Conservation (phyloP, 2,113 vertebrate genomes). For the Lampris incognitus region DNA sequence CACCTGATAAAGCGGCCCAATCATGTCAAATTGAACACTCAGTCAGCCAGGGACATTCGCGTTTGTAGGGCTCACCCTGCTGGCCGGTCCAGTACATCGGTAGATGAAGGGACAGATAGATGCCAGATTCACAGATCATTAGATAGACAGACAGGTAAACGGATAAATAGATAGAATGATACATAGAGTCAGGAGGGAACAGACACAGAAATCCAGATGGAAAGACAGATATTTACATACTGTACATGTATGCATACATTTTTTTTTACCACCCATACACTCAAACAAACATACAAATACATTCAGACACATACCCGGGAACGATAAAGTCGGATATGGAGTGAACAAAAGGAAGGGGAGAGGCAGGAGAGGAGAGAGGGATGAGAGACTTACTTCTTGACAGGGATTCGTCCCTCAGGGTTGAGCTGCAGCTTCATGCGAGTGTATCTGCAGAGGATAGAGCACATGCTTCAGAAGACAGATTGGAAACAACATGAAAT, state of each 20-base stretch:
- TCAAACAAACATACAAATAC: too few species aligned
- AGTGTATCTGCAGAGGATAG: conserved; percentile 86
- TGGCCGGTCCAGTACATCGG: too few species aligned
- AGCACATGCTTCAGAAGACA: conserved; percentile 35
- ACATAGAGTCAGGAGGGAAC: not conserved
- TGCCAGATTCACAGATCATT: too few species aligned
- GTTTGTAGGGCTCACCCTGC: too few species aligned
- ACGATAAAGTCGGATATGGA: not conserved
- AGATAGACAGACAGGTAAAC: not conserved
- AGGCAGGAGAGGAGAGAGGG: conserved; percentile 13
- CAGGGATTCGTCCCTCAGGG: conserved; percentile 93
- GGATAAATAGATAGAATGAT: conserved; percentile 6
- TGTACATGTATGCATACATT: too few species aligned
- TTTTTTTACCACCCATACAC: too few species aligned
- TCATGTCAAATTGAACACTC: too few species aligned
- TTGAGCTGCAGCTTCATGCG: conserved; percentile 94
- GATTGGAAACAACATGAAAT: conserved; percentile 29
- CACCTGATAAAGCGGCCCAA: too few species aligned
- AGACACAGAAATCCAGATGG: not conserved
- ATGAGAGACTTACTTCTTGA: conserved; percentile 92
- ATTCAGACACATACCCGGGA: not conserved
- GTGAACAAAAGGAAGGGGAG: not conserved
- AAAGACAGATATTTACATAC: too few species aligned
- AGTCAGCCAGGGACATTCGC: too few species aligned
- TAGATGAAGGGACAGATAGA: too few species aligned